phyloP scores from a whole-genome alignment of 2,888 invertebrate species.

The Tipula confusa region DNA sequence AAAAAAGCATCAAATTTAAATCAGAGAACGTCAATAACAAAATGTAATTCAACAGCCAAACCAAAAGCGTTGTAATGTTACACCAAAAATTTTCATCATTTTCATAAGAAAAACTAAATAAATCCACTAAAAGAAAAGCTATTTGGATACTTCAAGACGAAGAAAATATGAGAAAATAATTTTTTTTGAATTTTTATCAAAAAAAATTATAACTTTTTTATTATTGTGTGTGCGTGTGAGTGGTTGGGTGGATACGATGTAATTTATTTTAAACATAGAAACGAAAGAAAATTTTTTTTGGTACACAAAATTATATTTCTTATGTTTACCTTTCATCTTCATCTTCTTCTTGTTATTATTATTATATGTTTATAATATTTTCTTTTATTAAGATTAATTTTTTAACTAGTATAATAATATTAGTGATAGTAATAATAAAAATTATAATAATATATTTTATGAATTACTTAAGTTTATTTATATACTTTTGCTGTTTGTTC shows the following conservation, averaged over 20 bases:
- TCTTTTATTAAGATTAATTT: constrained; percentile 14
- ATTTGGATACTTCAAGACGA: background rate
- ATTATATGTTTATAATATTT: background rate
- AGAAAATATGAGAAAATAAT: background rate
- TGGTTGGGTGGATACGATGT: background rate
- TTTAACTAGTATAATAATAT: background rate
- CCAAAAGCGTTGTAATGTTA: background rate
- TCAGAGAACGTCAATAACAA: background rate
- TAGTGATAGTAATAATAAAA: background rate
- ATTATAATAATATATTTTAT: constrained; percentile 16
- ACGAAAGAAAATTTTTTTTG: background rate
- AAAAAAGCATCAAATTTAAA: no score
- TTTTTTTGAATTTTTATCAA: background rate
- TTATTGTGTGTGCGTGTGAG: background rate
- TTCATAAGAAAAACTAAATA: no score
- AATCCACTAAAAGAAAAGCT: background rate
- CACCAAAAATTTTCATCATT: background rate
- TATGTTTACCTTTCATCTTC: background rate
- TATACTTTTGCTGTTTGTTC: background rate
- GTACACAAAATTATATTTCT: background rate
- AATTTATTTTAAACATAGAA: background rate
- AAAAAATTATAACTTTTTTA: background rate
- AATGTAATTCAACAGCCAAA: no score
- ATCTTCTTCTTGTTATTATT: no score
- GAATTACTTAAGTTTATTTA: background rate